Evolutionary conservation across 1,140 invertebrate species (phyloP).

Genomic region (Bombus superbus): DNA sequence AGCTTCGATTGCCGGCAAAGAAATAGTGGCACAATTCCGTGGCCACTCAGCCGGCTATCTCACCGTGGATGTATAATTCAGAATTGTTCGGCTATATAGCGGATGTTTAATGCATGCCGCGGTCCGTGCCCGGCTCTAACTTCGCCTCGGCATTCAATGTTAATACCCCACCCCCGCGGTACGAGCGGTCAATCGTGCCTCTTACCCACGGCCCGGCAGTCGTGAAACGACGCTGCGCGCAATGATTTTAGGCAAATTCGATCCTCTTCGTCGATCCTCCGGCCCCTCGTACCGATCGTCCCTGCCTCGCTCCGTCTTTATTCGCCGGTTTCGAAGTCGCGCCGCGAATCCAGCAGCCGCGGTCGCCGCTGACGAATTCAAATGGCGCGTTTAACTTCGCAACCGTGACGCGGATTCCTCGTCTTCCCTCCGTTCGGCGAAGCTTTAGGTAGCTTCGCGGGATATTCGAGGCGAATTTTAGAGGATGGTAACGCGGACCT

Average conservation of each 20-base stretch:
- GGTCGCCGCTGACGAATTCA: conserved; percentile 9
- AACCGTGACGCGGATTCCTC: not conserved
- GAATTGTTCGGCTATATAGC: conserved; percentile 76
- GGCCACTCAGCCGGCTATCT: conserved; percentile 70
- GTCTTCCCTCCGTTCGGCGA: no score
- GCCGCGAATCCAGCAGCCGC: not conserved
- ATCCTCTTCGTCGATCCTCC: conserved; percentile 5
- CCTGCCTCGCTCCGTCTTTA: not conserved
- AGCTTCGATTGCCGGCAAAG: conserved; percentile 69
- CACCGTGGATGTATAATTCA: conserved; percentile 78
- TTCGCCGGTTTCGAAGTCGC: not conserved
- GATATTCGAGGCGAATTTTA: no score
- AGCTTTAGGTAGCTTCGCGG: no score
- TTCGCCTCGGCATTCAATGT: conserved; percentile 75
- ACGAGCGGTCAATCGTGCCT: conserved; percentile 62
- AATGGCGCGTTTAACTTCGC: conserved; percentile 9
- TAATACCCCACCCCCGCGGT: conserved; percentile 71
- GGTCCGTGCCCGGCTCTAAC: conserved; percentile 55
- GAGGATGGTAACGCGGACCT: no score
- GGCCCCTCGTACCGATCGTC: not conserved
- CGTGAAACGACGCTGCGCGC: conserved; percentile 49
- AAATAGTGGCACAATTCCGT: conserved; percentile 73
- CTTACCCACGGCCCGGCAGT: conserved; percentile 60
- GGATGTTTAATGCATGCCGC: conserved; percentile 80
- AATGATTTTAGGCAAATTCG: conserved; percentile 65